Conservation (phyloP, 2,888 invertebrate genomes). For the Hyposoter dolosus region DNA sequence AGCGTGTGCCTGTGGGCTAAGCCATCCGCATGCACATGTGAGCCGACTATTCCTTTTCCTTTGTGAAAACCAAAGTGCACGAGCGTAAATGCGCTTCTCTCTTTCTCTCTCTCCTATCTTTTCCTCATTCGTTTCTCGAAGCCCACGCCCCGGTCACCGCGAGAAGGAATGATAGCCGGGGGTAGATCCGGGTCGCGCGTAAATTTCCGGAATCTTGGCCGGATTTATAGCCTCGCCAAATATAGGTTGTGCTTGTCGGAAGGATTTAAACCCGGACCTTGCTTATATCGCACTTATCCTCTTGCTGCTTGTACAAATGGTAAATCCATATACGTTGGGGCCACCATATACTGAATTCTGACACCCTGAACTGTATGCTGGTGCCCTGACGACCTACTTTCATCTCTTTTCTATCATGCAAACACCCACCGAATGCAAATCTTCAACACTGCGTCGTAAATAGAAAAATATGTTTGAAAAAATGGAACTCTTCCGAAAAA, state of each 20-base stretch:
- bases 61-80: slow-evolving; percentile 26
- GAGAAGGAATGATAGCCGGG: slow-evolving; percentile 75
- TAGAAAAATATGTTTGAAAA: too few species aligned
- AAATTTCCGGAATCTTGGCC: slow-evolving; percentile 81
- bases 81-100: slow-evolving; percentile 16
- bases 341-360: neutral
- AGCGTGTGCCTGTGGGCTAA: slow-evolving; percentile 37
- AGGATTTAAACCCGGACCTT: slow-evolving; percentile 73
- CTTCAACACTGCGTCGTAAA: neutral
- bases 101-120: slow-evolving; percentile 13
- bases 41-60: slow-evolving; percentile 24
- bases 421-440: slow-evolving; percentile 8
- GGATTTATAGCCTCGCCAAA: slow-evolving; percentile 79
- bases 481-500: too few species aligned
- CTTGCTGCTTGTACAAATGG: slow-evolving; percentile 7
- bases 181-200: slow-evolving; percentile 80
- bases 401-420: slow-evolving; percentile 10
- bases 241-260: slow-evolving; percentile 77
- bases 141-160: slow-evolving; percentile 63
- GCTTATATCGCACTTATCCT: slow-evolving; percentile 67
- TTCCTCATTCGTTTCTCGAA: slow-evolving; percentile 56
- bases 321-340: slow-evolving; percentile 40
- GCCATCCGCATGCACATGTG: slow-evolving; percentile 43
- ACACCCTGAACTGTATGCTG: slow-evolving; percentile 10
- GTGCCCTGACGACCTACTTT: slow-evolving; percentile 43